phyloP scores from a whole-genome alignment of 2,113 vertebrate genomes.

The Percopsis transmontana region DNA sequence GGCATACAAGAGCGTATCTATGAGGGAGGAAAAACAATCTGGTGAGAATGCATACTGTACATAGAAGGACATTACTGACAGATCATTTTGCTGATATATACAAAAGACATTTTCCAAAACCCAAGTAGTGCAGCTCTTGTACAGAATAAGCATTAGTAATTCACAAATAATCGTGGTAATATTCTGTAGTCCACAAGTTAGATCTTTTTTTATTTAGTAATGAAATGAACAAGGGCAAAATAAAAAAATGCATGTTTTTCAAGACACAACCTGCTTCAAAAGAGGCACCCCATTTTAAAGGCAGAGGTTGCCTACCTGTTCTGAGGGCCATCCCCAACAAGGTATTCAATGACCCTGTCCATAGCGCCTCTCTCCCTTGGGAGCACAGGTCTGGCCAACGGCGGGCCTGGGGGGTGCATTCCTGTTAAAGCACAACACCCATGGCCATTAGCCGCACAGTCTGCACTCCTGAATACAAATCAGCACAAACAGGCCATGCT shows the following conservation, averaged over 20 bases:
- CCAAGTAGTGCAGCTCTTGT: background rate
- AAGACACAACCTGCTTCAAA: background rate
- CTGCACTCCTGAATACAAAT: slow-evolving; percentile 30
- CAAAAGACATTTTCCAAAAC: background rate
- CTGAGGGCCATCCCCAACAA: slow-evolving; percentile 97
- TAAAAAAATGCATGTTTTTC: too few relatives aligned
- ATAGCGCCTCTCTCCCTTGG: slow-evolving; percentile 89
- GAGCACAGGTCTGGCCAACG: slow-evolving; percentile 91
- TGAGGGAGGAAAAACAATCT: slow-evolving; percentile 52
- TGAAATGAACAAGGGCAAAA: too few relatives aligned
- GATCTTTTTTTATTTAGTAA: too few relatives aligned
- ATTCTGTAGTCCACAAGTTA: background rate
- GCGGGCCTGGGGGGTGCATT: slow-evolving; percentile 95
- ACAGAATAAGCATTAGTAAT: background rate
- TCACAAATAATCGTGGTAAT: background rate
- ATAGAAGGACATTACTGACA: slow-evolving; percentile 19
- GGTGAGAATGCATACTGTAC: slow-evolving; percentile 17
- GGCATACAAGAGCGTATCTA: slow-evolving; percentile 97
- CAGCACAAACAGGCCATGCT: slow-evolving; percentile 16
- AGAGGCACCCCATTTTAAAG: background rate
- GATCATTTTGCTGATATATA: slow-evolving; percentile 17
- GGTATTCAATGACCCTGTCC: slow-evolving; percentile 95
- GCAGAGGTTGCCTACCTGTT: slow-evolving; percentile 81
- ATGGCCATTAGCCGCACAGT: slow-evolving; percentile 22
- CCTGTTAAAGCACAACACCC: slow-evolving; percentile 75